Percentiles rank a stretch among this genome's conserved stretches.
Evolutionary conservation across 2,113 vertebrate genomes (phyloP).

Genomic region (Bujurquina vittata): DNA sequence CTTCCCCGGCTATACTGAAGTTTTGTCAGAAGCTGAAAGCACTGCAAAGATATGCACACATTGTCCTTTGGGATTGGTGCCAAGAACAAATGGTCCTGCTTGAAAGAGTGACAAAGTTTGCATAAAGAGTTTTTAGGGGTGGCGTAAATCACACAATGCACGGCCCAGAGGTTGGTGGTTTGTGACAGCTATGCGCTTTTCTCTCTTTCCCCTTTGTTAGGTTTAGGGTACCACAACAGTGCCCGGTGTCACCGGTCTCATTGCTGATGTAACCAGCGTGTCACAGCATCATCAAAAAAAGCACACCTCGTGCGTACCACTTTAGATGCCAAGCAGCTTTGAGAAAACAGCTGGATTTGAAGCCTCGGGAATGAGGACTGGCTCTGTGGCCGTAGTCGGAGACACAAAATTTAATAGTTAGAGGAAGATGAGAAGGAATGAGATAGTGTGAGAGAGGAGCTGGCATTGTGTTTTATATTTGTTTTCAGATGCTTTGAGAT

Average conservation of each 20-base stretch:
- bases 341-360: constrained; percentile 1
- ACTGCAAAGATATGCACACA: not conserved
- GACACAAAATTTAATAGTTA: constrained; percentile 12
- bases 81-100: constrained; percentile 7
- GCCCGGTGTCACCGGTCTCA: not conserved
- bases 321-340: not conserved
- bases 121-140: not conserved
- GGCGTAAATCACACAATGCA: not conserved
- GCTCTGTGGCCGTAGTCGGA: not conserved
- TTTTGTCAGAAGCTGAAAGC: not conserved
- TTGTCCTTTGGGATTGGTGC: constrained; percentile 7
- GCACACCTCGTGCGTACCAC: not conserved
- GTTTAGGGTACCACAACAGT: not conserved
- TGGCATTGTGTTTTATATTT: constrained; percentile 18
- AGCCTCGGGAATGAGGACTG: not conserved
- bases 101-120: constrained; percentile 13
- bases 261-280: not conserved
- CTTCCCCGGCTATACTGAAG: not conserved
- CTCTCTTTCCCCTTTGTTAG: not conserved
- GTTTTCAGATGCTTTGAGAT: constrained; percentile 31
- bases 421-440: not conserved
- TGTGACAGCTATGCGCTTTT: not conserved
- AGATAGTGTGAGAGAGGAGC: not conserved
- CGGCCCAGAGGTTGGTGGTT: not conserved
- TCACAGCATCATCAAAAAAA: not conserved